These are phyloP conservation scores for Epirrhoe alternata DNA, from an alignment of 2,888 invertebrate genomes.

Conservation along the genomic window DNA sequence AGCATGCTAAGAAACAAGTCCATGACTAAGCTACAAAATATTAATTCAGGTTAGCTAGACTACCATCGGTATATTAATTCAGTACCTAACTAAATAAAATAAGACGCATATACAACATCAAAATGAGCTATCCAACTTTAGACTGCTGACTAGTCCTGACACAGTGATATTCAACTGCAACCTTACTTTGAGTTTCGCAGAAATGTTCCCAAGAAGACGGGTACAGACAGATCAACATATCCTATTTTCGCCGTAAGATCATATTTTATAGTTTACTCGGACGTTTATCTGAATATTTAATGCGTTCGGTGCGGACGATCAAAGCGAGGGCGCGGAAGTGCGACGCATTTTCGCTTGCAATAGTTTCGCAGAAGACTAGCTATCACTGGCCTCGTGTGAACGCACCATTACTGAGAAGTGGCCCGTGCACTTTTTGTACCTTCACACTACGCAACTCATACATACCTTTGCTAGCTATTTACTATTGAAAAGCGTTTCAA, in stretches of 20 bases:
- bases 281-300: slow-evolving; percentile 40
- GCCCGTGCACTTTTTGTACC: slow-evolving; percentile 57
- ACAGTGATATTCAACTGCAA: slow-evolving; percentile 16
- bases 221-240: slow-evolving; percentile 28
- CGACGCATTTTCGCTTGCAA: slow-evolving; percentile 63
- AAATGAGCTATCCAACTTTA: slow-evolving; percentile 2
- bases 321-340: slow-evolving; percentile 57
- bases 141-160: not conserved
- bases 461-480: slow-evolving; percentile 8
- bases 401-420: slow-evolving; percentile 59
- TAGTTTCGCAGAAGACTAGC: slow-evolving; percentile 68
- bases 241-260: slow-evolving; percentile 40
- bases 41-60: not conserved
- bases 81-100: not conserved
- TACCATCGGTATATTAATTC: not conserved
- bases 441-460: slow-evolving; percentile 12
- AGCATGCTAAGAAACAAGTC: slow-evolving; percentile 4
- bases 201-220: slow-evolving; percentile 23
- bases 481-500: slow-evolving; percentile 13
- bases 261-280: slow-evolving; percentile 39
- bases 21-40: slow-evolving; percentile 2
- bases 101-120: not conserved
- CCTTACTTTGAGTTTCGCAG: slow-evolving; percentile 19
- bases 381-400: slow-evolving; percentile 57
- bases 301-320: slow-evolving; percentile 51